Evolutionary conservation across 2,113 vertebrate species (phyloP).

Genomic region (Pluvialis apricaria): DNA sequence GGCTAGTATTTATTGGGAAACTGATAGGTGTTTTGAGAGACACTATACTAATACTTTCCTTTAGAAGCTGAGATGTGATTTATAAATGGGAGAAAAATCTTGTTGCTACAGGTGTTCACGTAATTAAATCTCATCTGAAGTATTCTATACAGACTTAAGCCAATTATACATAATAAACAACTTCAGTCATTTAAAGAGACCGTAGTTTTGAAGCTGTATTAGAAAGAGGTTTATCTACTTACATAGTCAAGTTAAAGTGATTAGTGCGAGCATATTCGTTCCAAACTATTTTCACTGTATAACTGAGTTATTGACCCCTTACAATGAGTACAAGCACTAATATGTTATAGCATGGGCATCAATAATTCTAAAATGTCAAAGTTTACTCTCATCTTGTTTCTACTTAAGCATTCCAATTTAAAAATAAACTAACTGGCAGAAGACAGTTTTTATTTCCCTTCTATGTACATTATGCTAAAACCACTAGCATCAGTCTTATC

Average conservation of each 20-base stretch:
- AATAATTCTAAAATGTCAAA: background rate
- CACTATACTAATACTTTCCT: background rate
- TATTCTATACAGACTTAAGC: conserved; percentile 22
- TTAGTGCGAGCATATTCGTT: background rate
- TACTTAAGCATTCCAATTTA: background rate
- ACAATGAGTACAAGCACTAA: background rate
- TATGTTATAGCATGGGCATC: background rate
- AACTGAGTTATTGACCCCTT: background rate
- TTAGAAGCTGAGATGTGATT: background rate
- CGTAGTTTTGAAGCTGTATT: background rate
- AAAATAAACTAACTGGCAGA: background rate
- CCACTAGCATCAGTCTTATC: background rate
- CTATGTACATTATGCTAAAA: background rate
- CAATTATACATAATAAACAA: conserved; percentile 41
- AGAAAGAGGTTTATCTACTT: conserved; percentile 39
- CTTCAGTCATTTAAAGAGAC: conserved; percentile 8
- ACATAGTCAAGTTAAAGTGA: conserved; percentile 9
- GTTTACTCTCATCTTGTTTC: background rate
- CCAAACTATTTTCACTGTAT: background rate
- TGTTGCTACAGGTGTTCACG: conserved; percentile 1
- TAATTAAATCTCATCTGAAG: conserved; percentile 35
- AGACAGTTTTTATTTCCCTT: background rate
- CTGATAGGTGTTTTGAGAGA: background rate
- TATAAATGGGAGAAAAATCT: background rate
- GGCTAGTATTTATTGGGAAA: background rate